Evolutionary conservation across 2,113 vertebrate genomes (phyloP), one percentile per base, ranked within the genome.

Genomic region (Rhinopithecus roxellana): DNA sequence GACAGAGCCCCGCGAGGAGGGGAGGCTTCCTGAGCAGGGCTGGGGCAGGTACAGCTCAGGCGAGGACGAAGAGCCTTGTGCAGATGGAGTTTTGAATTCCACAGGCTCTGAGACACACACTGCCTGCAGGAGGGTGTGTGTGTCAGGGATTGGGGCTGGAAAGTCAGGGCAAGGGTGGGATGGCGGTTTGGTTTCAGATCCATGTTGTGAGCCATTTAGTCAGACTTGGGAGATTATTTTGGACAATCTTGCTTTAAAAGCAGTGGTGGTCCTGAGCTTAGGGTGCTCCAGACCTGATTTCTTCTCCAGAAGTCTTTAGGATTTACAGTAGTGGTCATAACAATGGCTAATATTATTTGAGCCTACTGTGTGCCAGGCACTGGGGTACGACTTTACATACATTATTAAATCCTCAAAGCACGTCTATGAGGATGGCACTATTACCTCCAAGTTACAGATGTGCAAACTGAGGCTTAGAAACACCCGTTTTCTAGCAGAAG

Each of bases 391-490:
- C 38, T 91, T 61, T 12, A 9, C 20, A 13, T 55, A 25, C 8
- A 22, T 30, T 32, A 45, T 25, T 43, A 59, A 43, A 72, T 79
- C 30, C 38, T 50, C 43, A 27, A 59, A 64, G 67, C 48, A 32
- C 12, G 35, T 72, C 70, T 72, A 0, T 8, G 50, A 43, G 10
- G 52, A 55, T 25, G 30, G 59, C 38, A 18, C 79, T 2, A 0
- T 30, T 72, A 74, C 25, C 40, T 69, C 97, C 48, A 32, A 4
- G 6, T 55, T 35, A 87, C 25, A 32, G 75, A 77, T 30, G 20
- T 52, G 72, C 27, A 78, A 85, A 84, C 48, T 14, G 90, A 95
- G 84, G 88, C 77, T 64, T 4, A 38, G 82, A 57, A 64, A 32
- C 23, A 25, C 12, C 55, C 35, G n/a, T 59, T 74, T 77, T 55